Base-by-base conservation (phyloP, 2,113 vertebrate genomes). In the Todiramphus saurophagus region DNA sequence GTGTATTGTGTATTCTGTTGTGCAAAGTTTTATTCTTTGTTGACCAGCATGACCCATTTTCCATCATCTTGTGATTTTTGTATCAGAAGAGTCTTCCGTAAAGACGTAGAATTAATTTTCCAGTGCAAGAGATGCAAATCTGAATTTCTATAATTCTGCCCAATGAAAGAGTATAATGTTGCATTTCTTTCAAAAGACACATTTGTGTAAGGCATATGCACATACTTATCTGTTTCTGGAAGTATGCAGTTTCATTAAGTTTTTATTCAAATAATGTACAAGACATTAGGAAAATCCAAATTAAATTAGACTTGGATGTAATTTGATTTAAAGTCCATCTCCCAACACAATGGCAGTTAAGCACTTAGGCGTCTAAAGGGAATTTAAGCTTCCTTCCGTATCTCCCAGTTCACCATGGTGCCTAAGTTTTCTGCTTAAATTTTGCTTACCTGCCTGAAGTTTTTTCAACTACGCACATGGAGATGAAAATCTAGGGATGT, bases 31-130 rank as follows among this genome's bases (percentile, higher is more conserved):
- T 75, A 56, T 90, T 94, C 81, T 89, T 84, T 2, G 23, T 81
- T 78, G 44, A 96, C 64, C 77, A 72, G 77, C 60, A 7, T 84
- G 91, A 94, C 91, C 95, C 87, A 94, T 94, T 97, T 96, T 91
- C 77, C 91, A 92, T 68, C 56, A 82, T 64, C 94, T 89, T 27
- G 66, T 91, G 91, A 94, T 84, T 95, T 94, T 83, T 83, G 28
- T 89, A 89, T 83, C 68, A 73, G 76, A 95, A 92, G 76, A 87
- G 73, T 81, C 67, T 83, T 90, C 63, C 66, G 77, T 72, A 56
- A 83, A 92, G 90, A 83, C 74, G 19, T 43, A 92, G 76, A 87
- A 91, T 87, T 75, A 51, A 68, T 92, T 95, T 94, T 77, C 51
- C 56, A 68, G 56, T 20, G 56, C 56, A 70, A 87, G 94, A 81